Conservation (phyloP, 2,113 vertebrate genomes). For the Gallinago media region DNA sequence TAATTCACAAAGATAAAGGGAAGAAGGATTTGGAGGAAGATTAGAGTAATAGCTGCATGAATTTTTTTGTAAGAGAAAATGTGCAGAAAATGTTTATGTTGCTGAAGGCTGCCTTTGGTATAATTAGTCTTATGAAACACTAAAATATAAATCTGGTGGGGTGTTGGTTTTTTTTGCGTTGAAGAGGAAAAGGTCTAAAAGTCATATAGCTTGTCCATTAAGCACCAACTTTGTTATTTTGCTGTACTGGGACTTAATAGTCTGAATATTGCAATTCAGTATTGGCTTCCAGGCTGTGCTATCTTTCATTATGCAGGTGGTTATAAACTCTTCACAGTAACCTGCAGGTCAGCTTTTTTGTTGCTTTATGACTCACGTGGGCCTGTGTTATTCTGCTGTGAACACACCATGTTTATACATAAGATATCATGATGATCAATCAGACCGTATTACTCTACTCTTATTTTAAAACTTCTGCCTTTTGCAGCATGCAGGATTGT, state of each 20-base stretch:
- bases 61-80: neutral
- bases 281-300: neutral
- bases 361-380: neutral
- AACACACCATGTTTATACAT: neutral
- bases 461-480: neutral
- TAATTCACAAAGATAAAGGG: neutral
- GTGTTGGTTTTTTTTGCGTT: too few species aligned
- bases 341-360: neutral
- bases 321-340: neutral
- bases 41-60: neutral
- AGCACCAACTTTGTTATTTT: neutral
- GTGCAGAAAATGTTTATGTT: neutral
- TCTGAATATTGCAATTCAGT: neutral
- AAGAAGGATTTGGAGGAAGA: neutral
- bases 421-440: neutral
- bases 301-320: neutral
- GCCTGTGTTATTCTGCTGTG: neutral
- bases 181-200: neutral
- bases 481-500: neutral
- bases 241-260: neutral
- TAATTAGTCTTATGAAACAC: neutral
- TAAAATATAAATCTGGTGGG: neutral
- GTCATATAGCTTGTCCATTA: neutral
- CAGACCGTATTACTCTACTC: neutral
- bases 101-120: neutral